A percentile compares a stretch with the other conserved stretches of the same genome.
These are phyloP conservation scores for Megalops cyprinoides DNA, from an alignment of 2,797 vertebrate species.

Conservation along the genomic window DNA sequence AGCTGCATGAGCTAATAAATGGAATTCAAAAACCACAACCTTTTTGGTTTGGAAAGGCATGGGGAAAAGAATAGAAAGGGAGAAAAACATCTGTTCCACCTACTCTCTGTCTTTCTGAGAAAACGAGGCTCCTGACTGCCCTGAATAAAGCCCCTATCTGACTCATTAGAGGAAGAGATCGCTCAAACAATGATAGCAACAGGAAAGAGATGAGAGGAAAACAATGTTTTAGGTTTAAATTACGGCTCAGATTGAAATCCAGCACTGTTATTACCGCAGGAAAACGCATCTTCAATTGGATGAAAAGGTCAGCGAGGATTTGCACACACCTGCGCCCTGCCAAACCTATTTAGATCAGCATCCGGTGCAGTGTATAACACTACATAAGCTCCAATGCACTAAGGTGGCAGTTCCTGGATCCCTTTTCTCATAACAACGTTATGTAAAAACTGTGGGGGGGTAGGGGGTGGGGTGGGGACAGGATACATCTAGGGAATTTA, in stretches of 20 bases:
- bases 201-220: neutral
- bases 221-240: no score
- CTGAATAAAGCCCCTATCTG: no score
- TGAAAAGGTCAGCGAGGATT: neutral
- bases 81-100: neutral
- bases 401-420: neutral
- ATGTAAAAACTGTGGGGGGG: neutral
- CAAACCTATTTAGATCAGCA: neutral
- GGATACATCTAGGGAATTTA: neutral
- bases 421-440: conserved; percentile 4
- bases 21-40: neutral
- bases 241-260: neutral
- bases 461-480: neutral
- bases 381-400: neutral
- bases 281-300: neutral
- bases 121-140: no score
- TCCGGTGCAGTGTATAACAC: neutral
- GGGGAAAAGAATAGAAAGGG: neutral
- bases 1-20: neutral
- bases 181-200: neutral
- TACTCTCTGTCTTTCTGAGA: neutral
- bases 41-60: neutral
- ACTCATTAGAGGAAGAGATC: neutral
- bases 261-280: no score
- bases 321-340: neutral